Evolutionary conservation across 2,113 vertebrate species (phyloP).

Genomic region (Ranitomeya variabilis): DNA sequence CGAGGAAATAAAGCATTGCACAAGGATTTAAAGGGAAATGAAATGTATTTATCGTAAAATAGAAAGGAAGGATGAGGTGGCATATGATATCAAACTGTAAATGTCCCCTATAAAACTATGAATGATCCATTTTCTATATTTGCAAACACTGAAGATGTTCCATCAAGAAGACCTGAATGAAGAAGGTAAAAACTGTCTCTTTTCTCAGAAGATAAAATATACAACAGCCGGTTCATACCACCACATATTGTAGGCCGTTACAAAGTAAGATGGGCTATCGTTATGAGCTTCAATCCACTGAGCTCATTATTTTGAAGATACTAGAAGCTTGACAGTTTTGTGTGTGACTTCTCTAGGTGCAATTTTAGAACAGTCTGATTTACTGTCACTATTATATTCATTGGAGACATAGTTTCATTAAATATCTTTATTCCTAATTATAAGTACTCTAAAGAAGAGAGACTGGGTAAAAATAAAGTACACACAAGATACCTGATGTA

Average conservation of each 20-base stretch:
- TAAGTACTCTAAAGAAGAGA: neutral
- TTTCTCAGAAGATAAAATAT: neutral
- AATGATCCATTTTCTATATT: neutral
- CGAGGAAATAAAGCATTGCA: too few species aligned
- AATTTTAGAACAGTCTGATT: neutral
- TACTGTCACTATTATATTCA: neutral
- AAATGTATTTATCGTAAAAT: neutral
- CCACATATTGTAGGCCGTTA: neutral
- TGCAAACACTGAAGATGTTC: neutral
- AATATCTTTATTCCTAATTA: neutral
- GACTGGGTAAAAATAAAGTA: neutral
- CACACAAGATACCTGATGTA: neutral
- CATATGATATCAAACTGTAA: neutral
- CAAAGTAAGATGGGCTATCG: neutral
- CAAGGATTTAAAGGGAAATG: neutral
- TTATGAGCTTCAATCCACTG: neutral
- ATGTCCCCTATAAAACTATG: neutral
- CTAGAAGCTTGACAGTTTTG: constrained; percentile 18
- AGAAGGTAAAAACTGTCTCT: neutral
- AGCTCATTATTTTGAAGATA: constrained; percentile 8
- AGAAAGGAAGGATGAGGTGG: neutral
- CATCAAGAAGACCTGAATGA: neutral
- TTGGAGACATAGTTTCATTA: neutral
- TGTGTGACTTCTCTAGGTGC: neutral
- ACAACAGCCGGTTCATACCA: neutral